Percentiles rank a stretch among this genome's conserved stretches.
Evolutionary conservation across 2,113 vertebrate genomes (phyloP).

Genomic region (Pipa parva): DNA sequence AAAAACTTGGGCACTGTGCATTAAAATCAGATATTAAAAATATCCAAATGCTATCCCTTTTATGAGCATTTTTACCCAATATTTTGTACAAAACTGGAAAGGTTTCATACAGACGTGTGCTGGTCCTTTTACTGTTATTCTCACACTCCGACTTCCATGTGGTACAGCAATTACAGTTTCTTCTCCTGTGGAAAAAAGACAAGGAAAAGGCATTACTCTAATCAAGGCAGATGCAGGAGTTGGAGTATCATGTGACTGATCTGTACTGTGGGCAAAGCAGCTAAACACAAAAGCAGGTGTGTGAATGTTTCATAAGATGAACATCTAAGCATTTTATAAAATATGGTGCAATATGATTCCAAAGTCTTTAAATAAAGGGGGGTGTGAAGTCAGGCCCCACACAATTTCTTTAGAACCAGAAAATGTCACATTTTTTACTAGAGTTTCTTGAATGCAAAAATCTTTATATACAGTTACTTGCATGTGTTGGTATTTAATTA

Average conservation of each 20-base stretch:
- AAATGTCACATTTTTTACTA: too few species aligned
- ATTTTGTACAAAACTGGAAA: conserved; percentile 26
- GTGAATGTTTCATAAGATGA: conserved; percentile 24
- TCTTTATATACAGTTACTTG: too few species aligned
- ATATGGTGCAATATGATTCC: conserved; percentile 14
- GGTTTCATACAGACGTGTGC: conserved; percentile 73
- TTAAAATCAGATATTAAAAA: too few species aligned
- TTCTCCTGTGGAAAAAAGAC: conserved; percentile 64
- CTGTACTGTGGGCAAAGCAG: conserved; percentile 5
- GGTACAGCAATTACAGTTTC: conserved; percentile 84
- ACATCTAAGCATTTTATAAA: conserved; percentile 12
- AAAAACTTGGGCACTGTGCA: too few species aligned
- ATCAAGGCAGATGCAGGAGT: conserved; percentile 36
- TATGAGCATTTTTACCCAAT: background rate
- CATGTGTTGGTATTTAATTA: too few species aligned
- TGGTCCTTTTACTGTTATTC: conserved; percentile 81
- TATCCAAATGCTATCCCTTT: too few species aligned
- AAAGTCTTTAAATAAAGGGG: conserved; percentile 5
- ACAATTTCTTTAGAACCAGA: conserved; percentile 5
- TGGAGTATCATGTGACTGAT: conserved; percentile 29
- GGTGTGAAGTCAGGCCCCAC: conserved; percentile 14
- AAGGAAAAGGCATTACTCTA: conserved; percentile 8
- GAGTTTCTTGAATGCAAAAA: too few species aligned
- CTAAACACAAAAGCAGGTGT: conserved; percentile 31
- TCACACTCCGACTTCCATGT: conserved; percentile 78